Evolutionary conservation across 2,888 invertebrate species (phyloP).

Genomic region (Lithophane leautieri): DNA sequence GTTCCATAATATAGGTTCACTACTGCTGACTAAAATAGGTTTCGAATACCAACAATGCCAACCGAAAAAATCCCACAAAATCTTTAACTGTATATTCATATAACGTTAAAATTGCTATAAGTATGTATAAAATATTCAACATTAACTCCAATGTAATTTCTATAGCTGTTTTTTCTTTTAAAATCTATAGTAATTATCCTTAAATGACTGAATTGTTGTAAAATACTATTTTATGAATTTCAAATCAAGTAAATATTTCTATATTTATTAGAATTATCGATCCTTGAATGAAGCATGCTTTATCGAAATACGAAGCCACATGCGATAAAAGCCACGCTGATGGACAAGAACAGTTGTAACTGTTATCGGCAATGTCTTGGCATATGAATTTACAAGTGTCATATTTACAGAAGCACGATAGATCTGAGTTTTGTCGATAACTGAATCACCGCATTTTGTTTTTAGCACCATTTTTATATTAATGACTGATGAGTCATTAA

Average conservation of each 20-base stretch:
- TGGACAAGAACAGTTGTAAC: not conserved
- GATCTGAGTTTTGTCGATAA: not conserved
- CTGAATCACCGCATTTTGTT: not conserved
- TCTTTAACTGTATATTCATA: not conserved
- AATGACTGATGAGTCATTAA: too few relatives aligned
- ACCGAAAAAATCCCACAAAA: not conserved
- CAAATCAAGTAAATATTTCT: not conserved
- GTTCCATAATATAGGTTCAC: not conserved
- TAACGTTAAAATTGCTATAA: not conserved
- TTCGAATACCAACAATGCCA: not conserved
- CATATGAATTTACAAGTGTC: conserved; percentile 5
- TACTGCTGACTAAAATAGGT: not conserved
- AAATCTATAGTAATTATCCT: not conserved
- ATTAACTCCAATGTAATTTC: not conserved
- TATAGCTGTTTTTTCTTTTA: too few relatives aligned
- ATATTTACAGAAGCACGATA: conserved; percentile 14
- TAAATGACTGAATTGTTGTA: not conserved
- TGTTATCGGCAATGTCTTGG: conserved; percentile 9
- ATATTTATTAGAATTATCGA: conserved; percentile 1
- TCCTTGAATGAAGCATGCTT: conserved; percentile 31
- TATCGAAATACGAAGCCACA: conserved; percentile 20
- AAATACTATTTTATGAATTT: not conserved
- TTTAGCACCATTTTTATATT: not conserved
- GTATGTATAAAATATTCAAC: not conserved
- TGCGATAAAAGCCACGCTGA: conserved; percentile 31